Percentiles rank a stretch among this genome's conserved stretches.
phyloP scores from a whole-genome alignment of 2,888 invertebrate species.

The Nymphalis urticae region DNA sequence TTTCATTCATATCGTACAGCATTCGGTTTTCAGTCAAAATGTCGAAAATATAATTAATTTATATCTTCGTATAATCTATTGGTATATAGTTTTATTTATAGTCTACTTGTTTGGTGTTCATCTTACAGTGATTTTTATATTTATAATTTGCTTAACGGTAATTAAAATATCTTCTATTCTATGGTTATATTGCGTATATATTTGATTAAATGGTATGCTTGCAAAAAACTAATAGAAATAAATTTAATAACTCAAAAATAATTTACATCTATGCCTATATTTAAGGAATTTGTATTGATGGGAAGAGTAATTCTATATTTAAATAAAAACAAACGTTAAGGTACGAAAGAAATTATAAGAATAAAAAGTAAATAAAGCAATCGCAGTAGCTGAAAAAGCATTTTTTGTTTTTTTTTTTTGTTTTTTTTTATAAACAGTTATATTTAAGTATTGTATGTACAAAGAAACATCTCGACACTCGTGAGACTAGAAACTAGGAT shows the following conservation, averaged over 20 bases:
- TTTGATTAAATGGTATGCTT: not conserved
- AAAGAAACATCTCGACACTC: not conserved
- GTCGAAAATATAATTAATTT: slow-evolving; percentile 9
- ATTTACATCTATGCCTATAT: no score
- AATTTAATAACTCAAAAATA: not conserved
- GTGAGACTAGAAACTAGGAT: not conserved
- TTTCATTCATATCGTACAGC: not conserved
- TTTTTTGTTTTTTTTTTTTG: slow-evolving; percentile 10
- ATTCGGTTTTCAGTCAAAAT: slow-evolving; percentile 28
- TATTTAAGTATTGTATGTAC: not conserved
- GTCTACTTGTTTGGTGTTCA: slow-evolving; percentile 28
- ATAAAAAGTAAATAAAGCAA: not conserved
- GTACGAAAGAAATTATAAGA: not conserved
- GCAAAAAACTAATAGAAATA: not conserved
- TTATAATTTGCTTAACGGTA: slow-evolving; percentile 16
- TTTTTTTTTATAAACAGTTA: slow-evolving; percentile 1
- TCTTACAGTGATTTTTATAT: slow-evolving; percentile 24
- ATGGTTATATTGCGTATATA: slow-evolving; percentile 7
- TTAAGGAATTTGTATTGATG: not conserved
- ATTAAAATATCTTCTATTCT: slow-evolving; percentile 5
- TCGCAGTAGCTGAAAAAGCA: not conserved
- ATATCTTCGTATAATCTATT: slow-evolving; percentile 8
- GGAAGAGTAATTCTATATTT: not conserved
- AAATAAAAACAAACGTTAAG: not conserved
- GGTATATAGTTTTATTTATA: slow-evolving; percentile 11